Base-by-base conservation (phyloP, 2,797 vertebrate species). In the Lepidocolaptes lacrymiger region DNA sequence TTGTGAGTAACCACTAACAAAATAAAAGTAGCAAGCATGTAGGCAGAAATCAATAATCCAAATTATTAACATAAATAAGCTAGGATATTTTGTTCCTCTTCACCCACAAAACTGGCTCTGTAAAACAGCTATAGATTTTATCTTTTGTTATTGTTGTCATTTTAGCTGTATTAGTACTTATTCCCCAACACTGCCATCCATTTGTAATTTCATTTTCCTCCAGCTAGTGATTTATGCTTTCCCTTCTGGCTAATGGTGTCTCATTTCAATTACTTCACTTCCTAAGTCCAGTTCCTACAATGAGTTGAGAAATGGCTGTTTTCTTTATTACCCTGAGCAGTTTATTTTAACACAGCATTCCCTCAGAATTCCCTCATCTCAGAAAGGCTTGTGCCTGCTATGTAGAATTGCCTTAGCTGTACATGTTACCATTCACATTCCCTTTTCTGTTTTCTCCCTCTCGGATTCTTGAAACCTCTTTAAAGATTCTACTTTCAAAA, bases 261-360 rank as follows among this genome's bases (percentile, higher is more conserved):
- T 85, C 62, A 68, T 87, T 95, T 91, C 78, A 80, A 75, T 89
- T 93, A 86, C 37, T 86, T 83, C 28, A 51, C 89, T 87, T 96
- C 78, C 89, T 81, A 68, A 81, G 43, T 88, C 49, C 34, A 62
- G 41, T 88, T 96, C 66, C 58, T 75, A 66, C 66, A 80, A 37
- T 64, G 36, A 85, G 43, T 78, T 71, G 58, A 92, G 68, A 88
- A 92, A 91, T 20, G 51, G 26, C 22, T 8, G 3, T 64, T 92
- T 73, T 36, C n/a, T 74, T 91, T 91, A 63, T 89, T 83, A 64
- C 56, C 24, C 20, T 56, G 11, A 27, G 69, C 58, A 64, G 37
- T 52, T 89, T 39, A 72, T 82, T 89, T 63, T 59, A 68, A 51
- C 37, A 54, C 24, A 75, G 24, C 27, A 49, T 49, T 49, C 19